A percentile compares a stretch with the other conserved stretches of the same genome.
Conservation (phyloP, 2,797 vertebrate species). For the Pseudomugil gertrudae region DNA sequence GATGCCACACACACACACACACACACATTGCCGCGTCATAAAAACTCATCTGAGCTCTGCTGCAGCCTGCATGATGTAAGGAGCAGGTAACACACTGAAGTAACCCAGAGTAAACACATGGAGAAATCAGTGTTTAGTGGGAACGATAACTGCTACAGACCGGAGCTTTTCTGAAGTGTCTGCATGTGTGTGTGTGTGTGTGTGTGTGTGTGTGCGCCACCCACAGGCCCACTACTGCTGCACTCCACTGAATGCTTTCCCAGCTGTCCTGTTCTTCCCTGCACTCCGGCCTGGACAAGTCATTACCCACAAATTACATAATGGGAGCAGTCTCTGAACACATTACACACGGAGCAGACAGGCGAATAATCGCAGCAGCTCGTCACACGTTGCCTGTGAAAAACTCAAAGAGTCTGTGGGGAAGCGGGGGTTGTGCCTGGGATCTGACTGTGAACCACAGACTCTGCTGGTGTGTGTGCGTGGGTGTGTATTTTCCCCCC, state of each 20-base stretch:
- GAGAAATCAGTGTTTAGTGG: not conserved
- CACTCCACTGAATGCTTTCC: constrained; percentile 29
- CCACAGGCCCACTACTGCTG: constrained; percentile 13
- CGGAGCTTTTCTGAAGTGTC: constrained; percentile 11
- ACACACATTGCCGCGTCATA: too few relatives aligned
- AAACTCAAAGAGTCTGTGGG: constrained; percentile 33
- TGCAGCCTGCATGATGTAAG: constrained; percentile 42
- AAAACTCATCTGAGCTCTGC: not conserved
- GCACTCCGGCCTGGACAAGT: constrained; percentile 50
- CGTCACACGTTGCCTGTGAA: constrained; percentile 49
- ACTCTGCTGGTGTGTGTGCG: constrained; percentile 2
- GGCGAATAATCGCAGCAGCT: constrained; percentile 54
- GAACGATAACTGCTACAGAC: not conserved
- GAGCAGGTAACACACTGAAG: constrained; percentile 6
- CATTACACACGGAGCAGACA: constrained; percentile 45
- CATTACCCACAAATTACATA: constrained; percentile 68
- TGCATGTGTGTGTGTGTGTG: constrained; percentile 1
- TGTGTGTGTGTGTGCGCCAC: constrained; percentile 25
- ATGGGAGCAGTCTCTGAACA: constrained; percentile 46
- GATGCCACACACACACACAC: not conserved
- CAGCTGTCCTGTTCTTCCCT: constrained; percentile 37
- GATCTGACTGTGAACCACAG: constrained; percentile 27
- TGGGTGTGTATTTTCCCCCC: not conserved
- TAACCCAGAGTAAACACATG: not conserved
- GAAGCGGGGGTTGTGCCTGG: constrained; percentile 20